Evolutionary conservation across 92 coral and sea anemone species (phyloP).

Genomic region (Siderastrea siderea): DNA sequence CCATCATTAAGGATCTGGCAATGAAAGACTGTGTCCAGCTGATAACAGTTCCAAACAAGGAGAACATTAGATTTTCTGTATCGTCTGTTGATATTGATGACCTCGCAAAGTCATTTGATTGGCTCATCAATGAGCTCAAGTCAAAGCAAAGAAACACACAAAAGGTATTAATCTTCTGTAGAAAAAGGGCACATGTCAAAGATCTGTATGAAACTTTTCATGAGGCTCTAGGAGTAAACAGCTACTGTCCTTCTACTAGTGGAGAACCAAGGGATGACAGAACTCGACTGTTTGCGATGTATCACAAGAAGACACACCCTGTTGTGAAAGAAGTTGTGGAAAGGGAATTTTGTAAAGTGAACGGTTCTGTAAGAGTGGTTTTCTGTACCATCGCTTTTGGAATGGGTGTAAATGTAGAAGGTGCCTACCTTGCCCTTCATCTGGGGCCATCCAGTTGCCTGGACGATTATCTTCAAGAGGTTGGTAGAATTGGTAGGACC

Average conservation of each 20-base stretch:
- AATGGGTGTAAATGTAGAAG: too few relatives aligned
- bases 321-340: conserved; percentile 37
- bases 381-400: too few relatives aligned
- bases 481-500: conserved; percentile 47
- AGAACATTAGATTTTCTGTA: conserved; percentile 18
- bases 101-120: neutral
- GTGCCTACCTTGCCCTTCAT: conserved; percentile 45
- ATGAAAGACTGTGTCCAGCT: conserved; percentile 48
- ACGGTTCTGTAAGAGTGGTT: too few relatives aligned
- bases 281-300: conserved; percentile 50
- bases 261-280: too few relatives aligned
- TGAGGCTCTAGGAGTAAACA: neutral
- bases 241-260: conserved; percentile 21
- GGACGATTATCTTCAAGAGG: conserved; percentile 51
- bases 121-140: neutral
- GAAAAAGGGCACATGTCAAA: neutral
- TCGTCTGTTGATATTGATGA: neutral
- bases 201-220: neutral
- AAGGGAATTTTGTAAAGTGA: conserved; percentile 49
- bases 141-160: neutral
- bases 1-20: conserved; percentile 26
- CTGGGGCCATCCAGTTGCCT: conserved; percentile 48
- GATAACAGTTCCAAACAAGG: neutral
- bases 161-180: neutral
- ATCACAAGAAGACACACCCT: conserved; percentile 45